phyloP scores from a whole-genome alignment of 2,888 invertebrate genomes.

The Mesorhabditis spiculigera region DNA sequence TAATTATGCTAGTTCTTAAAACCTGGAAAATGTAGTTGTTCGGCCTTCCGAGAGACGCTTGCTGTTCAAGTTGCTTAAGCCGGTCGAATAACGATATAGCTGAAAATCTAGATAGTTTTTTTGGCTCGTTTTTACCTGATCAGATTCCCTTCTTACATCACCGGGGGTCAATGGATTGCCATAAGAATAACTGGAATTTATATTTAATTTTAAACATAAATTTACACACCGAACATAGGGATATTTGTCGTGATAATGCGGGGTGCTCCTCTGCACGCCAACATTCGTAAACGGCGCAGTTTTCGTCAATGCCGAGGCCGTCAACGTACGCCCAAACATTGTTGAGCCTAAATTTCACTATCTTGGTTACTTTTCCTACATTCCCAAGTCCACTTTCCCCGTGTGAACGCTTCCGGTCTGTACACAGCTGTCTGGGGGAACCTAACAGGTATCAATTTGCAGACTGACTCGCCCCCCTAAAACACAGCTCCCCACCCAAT shows the following conservation, averaged over 20 bases:
- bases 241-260: slow-evolving; percentile 51
- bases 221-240: slow-evolving; percentile 44
- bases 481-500: no score
- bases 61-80: no score
- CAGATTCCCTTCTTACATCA: neutral
- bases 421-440: no score
- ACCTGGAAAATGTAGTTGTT: no score
- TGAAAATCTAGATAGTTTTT: neutral
- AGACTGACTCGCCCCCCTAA: no score
- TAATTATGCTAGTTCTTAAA: no score
- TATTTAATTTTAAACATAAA: neutral
- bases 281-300: slow-evolving; percentile 53
- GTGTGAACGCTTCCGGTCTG: no score
- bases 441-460: no score
- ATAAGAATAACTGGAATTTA: slow-evolving; percentile 37
- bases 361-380: slow-evolving; percentile 12
- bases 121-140: no score
- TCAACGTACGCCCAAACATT: slow-evolving; percentile 51
- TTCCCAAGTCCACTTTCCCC: no score
- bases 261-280: slow-evolving; percentile 55
- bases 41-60: no score
- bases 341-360: slow-evolving; percentile 39
- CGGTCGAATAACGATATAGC: no score
- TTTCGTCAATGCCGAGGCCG: slow-evolving; percentile 46
- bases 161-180: slow-evolving; percentile 19